Evolutionary conservation across 2,888 invertebrate genomes (phyloP), one percentile per base, ranked within the genome.

Genomic region (Pardosa pseudoannulata): DNA sequence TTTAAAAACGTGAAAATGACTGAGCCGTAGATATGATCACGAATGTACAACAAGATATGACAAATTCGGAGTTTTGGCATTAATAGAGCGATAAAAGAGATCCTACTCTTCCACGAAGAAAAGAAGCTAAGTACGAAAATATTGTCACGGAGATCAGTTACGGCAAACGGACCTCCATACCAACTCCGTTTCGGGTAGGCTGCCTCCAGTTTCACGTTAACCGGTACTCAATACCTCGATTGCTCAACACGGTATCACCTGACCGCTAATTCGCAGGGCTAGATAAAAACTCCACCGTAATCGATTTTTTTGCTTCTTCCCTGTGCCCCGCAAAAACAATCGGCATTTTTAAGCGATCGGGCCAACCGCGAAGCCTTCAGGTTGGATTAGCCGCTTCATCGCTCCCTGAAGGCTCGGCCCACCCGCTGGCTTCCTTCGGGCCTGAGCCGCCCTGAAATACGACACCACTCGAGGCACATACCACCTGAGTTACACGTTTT

Each of bases 401-500:
- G 78, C 65, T 5, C 73, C 11, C 56, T 78, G 78, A 85, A 70
- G 39, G 16, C 36, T 39, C 13, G 62, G 75, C 67, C 83, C 78
- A 78, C 83, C 83, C 78, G 78, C 50, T 39, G 23, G 68, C 72
- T 78, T 78, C 83, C 78, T 79, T 75, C 76, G 72, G 78, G 50
- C 27, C 27, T 72, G 71, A 31, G 72, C 82, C 76, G 82, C 82
- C 83, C 73, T 78, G 83, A 85, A 85, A 85, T 71, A 73, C 31
- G 83, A 85, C 56, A 73, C 73, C 67, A 41, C 32, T 72, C 41
- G 76, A 76, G 67, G 64, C 32, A 39, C 73, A 56, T 72, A 73
- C 81, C 81, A 78, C 83, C 83, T 85, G 83, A 78, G 83, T 85
- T 85, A 85, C 83, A 85, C 83, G 67, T 29, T 82, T 56, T 36